These are phyloP conservation scores for Bombus superbus DNA, from an alignment of 1,140 invertebrate genomes.

Conservation along the genomic window DNA sequence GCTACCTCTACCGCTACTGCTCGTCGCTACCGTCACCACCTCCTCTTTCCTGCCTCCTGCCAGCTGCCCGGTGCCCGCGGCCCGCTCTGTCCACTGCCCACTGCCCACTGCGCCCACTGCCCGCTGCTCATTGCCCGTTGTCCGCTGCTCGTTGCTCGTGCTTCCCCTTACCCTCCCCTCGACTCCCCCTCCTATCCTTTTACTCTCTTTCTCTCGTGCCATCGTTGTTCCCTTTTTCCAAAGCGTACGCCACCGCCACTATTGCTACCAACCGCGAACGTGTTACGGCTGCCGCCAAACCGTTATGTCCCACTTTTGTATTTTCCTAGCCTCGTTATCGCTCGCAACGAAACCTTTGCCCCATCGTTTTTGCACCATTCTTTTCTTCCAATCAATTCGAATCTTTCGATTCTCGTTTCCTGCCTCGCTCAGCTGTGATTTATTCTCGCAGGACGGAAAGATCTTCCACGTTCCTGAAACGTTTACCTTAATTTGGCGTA, in stretches of 20 bases:
- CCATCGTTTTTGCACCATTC: neutral
- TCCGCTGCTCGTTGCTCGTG: neutral
- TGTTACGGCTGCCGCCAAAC: neutral
- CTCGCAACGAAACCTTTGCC: neutral
- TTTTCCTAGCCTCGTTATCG: constrained; percentile 5
- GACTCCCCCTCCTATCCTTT: neutral
- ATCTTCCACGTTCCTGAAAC: no score
- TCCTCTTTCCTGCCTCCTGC: neutral
- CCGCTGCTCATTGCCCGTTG: neutral
- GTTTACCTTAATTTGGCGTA: no score
- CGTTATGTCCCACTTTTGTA: constrained; percentile 2
- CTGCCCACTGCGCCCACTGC: neutral
- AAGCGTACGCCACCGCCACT: neutral
- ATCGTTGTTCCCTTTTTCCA: neutral
- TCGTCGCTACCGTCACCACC: constrained; percentile 4
- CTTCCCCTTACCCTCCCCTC: neutral
- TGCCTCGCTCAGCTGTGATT: neutral
- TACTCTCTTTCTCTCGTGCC: neutral
- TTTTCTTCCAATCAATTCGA: neutral
- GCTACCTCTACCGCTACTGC: neutral
- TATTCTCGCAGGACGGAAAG: no score
- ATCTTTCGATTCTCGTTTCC: neutral
- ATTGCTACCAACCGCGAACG: neutral
- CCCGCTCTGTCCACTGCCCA: constrained; percentile 1
- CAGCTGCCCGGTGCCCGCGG: neutral